Evolutionary conservation across 2,797 vertebrate genomes (phyloP).

Genomic region (Erpetoichthys calabaricus): DNA sequence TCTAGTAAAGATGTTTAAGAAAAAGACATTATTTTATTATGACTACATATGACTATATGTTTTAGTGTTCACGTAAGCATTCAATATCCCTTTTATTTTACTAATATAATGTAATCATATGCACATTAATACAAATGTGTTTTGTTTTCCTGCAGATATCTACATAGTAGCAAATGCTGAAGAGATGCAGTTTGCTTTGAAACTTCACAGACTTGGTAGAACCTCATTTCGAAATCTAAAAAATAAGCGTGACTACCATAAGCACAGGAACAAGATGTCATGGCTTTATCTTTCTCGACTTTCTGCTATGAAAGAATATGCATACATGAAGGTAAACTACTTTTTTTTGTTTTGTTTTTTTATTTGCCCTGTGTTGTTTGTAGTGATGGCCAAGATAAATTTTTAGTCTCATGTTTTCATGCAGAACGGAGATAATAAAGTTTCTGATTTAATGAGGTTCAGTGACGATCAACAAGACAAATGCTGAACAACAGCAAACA

Average conservation of each 20-base stretch:
- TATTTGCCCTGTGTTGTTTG: neutral
- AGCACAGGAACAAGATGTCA: constrained; percentile 79
- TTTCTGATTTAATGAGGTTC: neutral
- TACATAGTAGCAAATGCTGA: constrained; percentile 82
- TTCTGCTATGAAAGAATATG: constrained; percentile 92
- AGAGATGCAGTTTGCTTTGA: constrained; percentile 74
- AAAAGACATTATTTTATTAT: too few relatives aligned
- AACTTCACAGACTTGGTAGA: constrained; percentile 82
- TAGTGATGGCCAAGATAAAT: too few relatives aligned
- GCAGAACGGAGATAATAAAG: too few relatives aligned
- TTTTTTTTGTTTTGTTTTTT: neutral
- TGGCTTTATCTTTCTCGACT: constrained; percentile 94
- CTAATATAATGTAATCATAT: too few relatives aligned
- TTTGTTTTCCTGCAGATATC: constrained; percentile 55
- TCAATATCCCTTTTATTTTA: too few relatives aligned
- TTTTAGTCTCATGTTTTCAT: too few relatives aligned
- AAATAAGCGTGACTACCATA: constrained; percentile 96
- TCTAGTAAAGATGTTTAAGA: too few relatives aligned
- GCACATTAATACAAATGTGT: too few relatives aligned
- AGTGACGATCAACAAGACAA: too few relatives aligned
- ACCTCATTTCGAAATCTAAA: constrained; percentile 91
- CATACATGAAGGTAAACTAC: constrained; percentile 85
- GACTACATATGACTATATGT: too few relatives aligned
- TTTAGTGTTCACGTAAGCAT: too few relatives aligned
- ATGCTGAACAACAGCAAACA: too few relatives aligned